Evolutionary conservation across 2,797 vertebrate species (phyloP).

Genomic region (Cetoscarus ocellatus): DNA sequence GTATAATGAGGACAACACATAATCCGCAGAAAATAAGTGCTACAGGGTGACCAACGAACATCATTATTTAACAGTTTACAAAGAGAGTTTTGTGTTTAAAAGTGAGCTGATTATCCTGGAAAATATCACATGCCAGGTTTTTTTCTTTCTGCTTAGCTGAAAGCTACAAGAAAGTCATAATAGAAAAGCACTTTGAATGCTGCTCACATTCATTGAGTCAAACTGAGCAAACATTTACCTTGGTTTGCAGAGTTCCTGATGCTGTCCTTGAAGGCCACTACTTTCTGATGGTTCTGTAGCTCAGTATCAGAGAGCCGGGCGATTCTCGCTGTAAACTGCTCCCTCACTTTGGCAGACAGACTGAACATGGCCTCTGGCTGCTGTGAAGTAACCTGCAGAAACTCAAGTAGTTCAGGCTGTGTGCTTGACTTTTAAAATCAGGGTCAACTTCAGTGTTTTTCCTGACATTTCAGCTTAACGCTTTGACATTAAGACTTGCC

Average conservation of each 20-base stretch:
- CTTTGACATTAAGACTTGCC: conserved; percentile 6
- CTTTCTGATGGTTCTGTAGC: conserved; percentile 80
- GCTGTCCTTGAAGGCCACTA: conserved; percentile 79
- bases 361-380: conserved; percentile 80
- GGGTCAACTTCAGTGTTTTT: neutral
- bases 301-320: conserved; percentile 70
- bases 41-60: conserved; percentile 22
- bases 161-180: neutral
- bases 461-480: conserved; percentile 4
- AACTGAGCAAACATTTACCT: conserved; percentile 52
- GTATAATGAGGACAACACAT: conserved; percentile 27
- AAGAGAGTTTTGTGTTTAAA: conserved; percentile 12
- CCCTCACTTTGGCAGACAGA: conserved; percentile 75
- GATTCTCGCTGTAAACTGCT: conserved; percentile 62
- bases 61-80: conserved; percentile 25
- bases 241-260: conserved; percentile 49
- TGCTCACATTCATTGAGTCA: neutral
- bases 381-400: conserved; percentile 67
- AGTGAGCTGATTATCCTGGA: conserved; percentile 22
- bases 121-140: neutral
- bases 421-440: neutral
- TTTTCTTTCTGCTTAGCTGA: too few relatives aligned
- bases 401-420: neutral
- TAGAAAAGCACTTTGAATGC: neutral
- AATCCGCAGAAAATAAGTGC: conserved; percentile 31